Conservation (phyloP, 2,888 invertebrate species). For the Drosophila subsilvestris region DNA sequence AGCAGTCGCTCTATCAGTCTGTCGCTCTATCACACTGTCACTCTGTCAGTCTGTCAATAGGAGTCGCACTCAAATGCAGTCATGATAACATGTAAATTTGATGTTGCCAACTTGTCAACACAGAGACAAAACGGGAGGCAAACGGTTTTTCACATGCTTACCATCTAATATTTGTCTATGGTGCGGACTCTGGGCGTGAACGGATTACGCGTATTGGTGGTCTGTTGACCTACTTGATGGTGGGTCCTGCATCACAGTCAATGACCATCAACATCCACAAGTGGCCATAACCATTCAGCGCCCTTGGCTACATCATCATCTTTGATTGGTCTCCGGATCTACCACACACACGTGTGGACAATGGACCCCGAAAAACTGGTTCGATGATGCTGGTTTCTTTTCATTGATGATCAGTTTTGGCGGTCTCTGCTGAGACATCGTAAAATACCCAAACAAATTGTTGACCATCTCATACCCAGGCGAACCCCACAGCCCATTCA, state of each 20-base stretch:
- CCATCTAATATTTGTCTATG: conserved; percentile 58
- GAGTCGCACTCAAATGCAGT: conserved; percentile 51
- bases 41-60: conserved; percentile 61
- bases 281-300: conserved; percentile 39
- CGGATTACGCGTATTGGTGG: conserved; percentile 46
- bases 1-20: conserved; percentile 46
- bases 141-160: conserved; percentile 30
- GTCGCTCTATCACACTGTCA: conserved; percentile 34
- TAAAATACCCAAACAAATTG: conserved; percentile 50
- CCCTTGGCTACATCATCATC: conserved; percentile 54
- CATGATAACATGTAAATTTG: conserved; percentile 72
- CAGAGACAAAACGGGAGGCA: conserved; percentile 42
- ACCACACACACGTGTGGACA: conserved; percentile 51
- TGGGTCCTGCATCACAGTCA: conserved; percentile 25
- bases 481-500: conserved; percentile 51
- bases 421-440: conserved; percentile 29
- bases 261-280: conserved; percentile 31
- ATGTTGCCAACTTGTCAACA: conserved; percentile 71
- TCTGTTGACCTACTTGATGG: conserved; percentile 50
- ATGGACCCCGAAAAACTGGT: conserved; percentile 52
- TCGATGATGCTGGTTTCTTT: conserved; percentile 41
- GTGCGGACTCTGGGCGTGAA: conserved; percentile 45
- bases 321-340: conserved; percentile 31
- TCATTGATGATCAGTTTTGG: conserved; percentile 48
- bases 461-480: conserved; percentile 43